Base-by-base conservation (phyloP, 2,113 vertebrate species). In the Cyprinodon tularosa region DNA sequence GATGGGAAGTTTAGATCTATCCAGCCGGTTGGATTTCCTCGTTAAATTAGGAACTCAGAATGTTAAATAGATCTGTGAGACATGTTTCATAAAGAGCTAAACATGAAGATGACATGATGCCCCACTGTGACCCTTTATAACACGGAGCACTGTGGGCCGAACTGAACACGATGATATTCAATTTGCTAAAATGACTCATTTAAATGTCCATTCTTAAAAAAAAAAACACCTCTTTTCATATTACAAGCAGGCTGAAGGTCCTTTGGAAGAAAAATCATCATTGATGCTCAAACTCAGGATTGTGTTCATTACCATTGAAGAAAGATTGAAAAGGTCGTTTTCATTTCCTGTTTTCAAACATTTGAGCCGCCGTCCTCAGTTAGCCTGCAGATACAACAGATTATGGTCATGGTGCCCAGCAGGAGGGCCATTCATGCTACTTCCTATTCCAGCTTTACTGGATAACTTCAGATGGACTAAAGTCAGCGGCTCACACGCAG, bases 381-480 rank as follows among this genome's bases (percentile, higher is more conserved):
- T 1, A 67, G 22, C 11, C 60, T 59, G 45, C 62, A 71, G 20
- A 48, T 20, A 71, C 66, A 82, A 63, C 80, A 84, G 84, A 91
- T 92, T 88, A 87, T 71, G 67, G 74, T 84, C 76, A 82, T 72
- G 75, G 65, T 50, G 75, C 90, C 77, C 89, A 84, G 88, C 77
- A 38, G 87, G 89, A 85, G 69, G 42, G 38, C 88, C 76, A 88
- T 94, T 93, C 89, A 93, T 59, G 65, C 78, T 6, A 86, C 86
- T 92, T 90, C 91, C 91, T 89, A 77, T 88, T 90, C 89, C 82
- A 88, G 87, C 86, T 88, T 90, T 91, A 85, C 90, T 76, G 72
- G 70, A 89, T 86, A 71, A 90, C 90, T 93, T 92, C 90, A 90
- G 88, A 85, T 88, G 80, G 71, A 68, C 86, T 63, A 66, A 88